Conservation (phyloP, 2,888 invertebrate species). For the Paralinhomoeus sp. region DNA sequence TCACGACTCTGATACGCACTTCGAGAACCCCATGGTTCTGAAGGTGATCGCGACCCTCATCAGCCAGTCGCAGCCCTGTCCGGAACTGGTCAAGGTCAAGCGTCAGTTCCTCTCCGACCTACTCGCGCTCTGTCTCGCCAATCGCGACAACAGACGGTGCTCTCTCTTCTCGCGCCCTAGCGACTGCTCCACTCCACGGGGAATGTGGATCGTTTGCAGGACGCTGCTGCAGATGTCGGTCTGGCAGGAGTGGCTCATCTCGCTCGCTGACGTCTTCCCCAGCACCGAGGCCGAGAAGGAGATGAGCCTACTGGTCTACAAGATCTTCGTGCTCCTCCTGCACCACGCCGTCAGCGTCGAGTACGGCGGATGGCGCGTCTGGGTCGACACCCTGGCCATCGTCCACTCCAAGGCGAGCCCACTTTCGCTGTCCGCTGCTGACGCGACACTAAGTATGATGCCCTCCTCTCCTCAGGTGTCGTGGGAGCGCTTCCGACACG, state of each 20-base stretch:
- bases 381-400: constrained; percentile 97
- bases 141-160: constrained; percentile 67
- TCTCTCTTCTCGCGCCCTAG: too few relatives aligned
- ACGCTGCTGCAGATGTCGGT: constrained; percentile 99
- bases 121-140: constrained; percentile 88
- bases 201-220: constrained; percentile 20
- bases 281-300: constrained; percentile 34
- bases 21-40: constrained; percentile 54
- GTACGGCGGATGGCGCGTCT: constrained; percentile 97
- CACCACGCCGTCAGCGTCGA: constrained; percentile 98
- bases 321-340: constrained; percentile 79
- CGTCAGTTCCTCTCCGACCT: constrained; percentile 89
- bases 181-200: too few relatives aligned
- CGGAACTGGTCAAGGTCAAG: constrained; percentile 64
- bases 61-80: constrained; percentile 79
- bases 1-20: constrained; percentile 42
- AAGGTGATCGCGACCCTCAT: constrained; percentile 94
- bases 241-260: constrained; percentile 95
- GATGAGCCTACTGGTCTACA: constrained; percentile 91
- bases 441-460: not conserved
- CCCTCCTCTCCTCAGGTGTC: constrained; percentile 44
- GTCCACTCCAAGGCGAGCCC: constrained; percentile 84
- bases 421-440: too few relatives aligned
- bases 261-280: constrained; percentile 79
- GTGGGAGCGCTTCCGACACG: constrained; percentile 70